Evolutionary conservation across 2,888 invertebrate species (phyloP).

Genomic region (Euzetes globulus): DNA sequence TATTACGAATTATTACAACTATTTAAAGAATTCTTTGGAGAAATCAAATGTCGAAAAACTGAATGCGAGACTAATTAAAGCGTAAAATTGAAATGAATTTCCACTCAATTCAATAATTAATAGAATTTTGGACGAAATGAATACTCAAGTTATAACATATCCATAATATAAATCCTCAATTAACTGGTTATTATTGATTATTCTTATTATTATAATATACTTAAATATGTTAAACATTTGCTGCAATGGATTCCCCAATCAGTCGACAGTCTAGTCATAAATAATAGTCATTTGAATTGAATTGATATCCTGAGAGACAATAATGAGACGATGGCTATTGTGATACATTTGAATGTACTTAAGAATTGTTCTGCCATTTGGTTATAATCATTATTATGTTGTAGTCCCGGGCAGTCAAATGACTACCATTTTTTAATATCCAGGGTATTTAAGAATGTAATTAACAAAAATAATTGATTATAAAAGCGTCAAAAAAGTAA

Average conservation of each 20-base stretch:
- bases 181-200: slow-evolving; percentile 18
- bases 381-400: not conserved
- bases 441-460: slow-evolving; percentile 13
- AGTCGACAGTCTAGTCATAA: slow-evolving; percentile 4
- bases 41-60: not conserved
- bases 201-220: not conserved
- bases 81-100: not conserved
- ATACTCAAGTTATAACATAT: slow-evolving; percentile 23
- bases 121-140: not conserved
- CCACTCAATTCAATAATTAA: not conserved
- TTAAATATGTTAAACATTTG: not conserved
- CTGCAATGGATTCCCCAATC: slow-evolving; percentile 4
- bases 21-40: not conserved
- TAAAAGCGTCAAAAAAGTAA: not conserved
- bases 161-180: not conserved
- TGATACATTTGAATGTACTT: slow-evolving; percentile 26
- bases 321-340: not conserved
- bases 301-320: slow-evolving; percentile 9
- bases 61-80: not conserved
- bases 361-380: slow-evolving; percentile 17
- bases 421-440: not conserved
- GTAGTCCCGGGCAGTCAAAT: not conserved
- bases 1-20: not conserved
- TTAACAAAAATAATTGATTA: not conserved
- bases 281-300: not conserved